Evolutionary conservation across 2,113 vertebrate species (phyloP).

Genomic region (Mesoclemmys tuberculata): DNA sequence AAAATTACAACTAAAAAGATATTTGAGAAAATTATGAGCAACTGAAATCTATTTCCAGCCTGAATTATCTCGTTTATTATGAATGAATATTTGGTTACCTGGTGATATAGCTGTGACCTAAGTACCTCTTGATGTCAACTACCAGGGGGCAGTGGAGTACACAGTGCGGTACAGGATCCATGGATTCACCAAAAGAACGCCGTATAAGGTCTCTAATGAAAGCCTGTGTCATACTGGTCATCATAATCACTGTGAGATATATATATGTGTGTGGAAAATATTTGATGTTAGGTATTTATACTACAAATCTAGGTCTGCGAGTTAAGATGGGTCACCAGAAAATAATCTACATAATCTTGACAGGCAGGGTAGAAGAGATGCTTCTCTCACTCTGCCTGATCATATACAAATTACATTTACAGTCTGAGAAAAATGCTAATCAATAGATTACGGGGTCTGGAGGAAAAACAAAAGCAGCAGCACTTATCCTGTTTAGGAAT

Average conservation of each 20-base stretch:
- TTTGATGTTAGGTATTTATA: no score
- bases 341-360: no score
- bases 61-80: background rate
- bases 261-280: no score
- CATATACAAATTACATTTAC: background rate
- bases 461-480: no score
- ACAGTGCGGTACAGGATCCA: background rate
- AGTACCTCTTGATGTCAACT: background rate
- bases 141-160: no score
- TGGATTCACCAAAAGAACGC: background rate
- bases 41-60: background rate
- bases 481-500: no score
- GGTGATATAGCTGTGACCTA: background rate
- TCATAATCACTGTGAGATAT: background rate
- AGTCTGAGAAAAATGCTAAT: no score
- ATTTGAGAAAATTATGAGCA: background rate
- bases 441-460: no score
- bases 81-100: background rate
- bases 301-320: no score
- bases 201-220: background rate
- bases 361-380: background rate
- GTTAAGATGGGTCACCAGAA: no score
- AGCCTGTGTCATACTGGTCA: background rate
- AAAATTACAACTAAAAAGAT: background rate
- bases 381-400: background rate